phyloP scores from a whole-genome alignment of 2,888 invertebrate species.

The Drosophila neotestacea region DNA sequence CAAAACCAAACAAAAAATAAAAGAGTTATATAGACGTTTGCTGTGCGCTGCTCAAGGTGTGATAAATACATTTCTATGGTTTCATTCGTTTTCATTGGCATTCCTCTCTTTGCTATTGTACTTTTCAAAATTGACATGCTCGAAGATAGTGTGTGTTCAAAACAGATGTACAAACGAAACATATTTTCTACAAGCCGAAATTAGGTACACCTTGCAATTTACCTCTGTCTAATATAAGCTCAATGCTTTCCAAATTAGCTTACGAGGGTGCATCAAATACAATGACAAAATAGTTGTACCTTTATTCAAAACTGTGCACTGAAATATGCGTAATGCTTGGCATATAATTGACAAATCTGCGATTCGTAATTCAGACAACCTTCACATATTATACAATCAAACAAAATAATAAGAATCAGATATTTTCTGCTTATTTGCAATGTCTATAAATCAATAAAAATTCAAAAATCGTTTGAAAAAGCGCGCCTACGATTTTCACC shows the following conservation, averaged over 20 bases:
- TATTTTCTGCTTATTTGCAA: not conserved
- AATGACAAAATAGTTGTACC: not conserved
- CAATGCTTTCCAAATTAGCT: not conserved
- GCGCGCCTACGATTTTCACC: constrained; percentile 24
- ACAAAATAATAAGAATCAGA: not conserved
- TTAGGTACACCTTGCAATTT: constrained; percentile 20
- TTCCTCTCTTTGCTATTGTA: constrained; percentile 62
- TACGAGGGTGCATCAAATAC: not conserved
- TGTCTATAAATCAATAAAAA: too few species aligned
- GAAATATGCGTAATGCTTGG: constrained; percentile 19
- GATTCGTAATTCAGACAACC: constrained; percentile 5
- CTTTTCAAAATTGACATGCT: constrained; percentile 72
- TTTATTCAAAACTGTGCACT: not conserved
- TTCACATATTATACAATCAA: constrained; percentile 2
- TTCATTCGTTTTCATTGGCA: constrained; percentile 79
- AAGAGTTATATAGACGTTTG: constrained; percentile 67
- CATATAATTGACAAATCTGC: constrained; percentile 42
- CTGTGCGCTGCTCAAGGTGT: constrained; percentile 73
- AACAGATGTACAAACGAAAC: constrained; percentile 24
- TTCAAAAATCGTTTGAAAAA: constrained; percentile 3
- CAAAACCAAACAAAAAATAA: constrained; percentile 61
- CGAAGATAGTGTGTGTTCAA: constrained; percentile 27
- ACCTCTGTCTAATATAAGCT: not conserved
- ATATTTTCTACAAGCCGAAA: constrained; percentile 27
- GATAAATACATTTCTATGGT: constrained; percentile 80